Evolutionary conservation across 2,888 invertebrate species (phyloP), one percentile per base, ranked within the genome.

Genomic region (Prosopocoilus inquinatus): DNA sequence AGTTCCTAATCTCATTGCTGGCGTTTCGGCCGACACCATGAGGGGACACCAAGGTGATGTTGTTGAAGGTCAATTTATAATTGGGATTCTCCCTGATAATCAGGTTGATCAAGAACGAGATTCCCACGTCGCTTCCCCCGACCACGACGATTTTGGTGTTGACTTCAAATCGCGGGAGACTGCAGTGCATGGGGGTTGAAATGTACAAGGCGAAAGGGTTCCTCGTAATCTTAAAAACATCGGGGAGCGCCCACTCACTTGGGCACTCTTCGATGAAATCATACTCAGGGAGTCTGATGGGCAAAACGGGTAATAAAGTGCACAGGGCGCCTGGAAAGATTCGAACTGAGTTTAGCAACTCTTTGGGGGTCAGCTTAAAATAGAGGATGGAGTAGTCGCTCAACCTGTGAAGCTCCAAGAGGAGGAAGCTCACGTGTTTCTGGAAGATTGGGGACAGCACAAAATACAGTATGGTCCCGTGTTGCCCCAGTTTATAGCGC

Each of bases 21-120:
- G 72, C 70, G 1, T 69, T 61, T 58, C 79, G 77, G 0, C 77
- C 75, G 7, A 83, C 52, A 0, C 89, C 89, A 65, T 86, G 81
- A 2, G 84, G 82, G 0, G 88, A 86, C 1, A 91, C 80, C 43
- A 91, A 70, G 0, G 86, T 87, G 12, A 91, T 70, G 69, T 90
- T 89, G 51, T 84, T 84, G 72, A 88, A 90, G 0, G 81, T 81
- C 35, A 85, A 69, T 67, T 84, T 79, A 15, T 64, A 66, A 28
- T 54, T 59, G 12, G 62, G 59, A 20, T 61, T 69, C 62, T 72
- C 83, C 80, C 81, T 82, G 65, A 82, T 78, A 9, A 85, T 71
- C 12, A 89, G 70, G 12, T 80, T 74, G 66, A 87, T 86, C 12
- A 87, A 64, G 64, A 88, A 87, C 0, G 86, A 77, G 0, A 87